Base-by-base conservation (phyloP, 2,888 invertebrate genomes). In the Clitarchus hookeri region DNA sequence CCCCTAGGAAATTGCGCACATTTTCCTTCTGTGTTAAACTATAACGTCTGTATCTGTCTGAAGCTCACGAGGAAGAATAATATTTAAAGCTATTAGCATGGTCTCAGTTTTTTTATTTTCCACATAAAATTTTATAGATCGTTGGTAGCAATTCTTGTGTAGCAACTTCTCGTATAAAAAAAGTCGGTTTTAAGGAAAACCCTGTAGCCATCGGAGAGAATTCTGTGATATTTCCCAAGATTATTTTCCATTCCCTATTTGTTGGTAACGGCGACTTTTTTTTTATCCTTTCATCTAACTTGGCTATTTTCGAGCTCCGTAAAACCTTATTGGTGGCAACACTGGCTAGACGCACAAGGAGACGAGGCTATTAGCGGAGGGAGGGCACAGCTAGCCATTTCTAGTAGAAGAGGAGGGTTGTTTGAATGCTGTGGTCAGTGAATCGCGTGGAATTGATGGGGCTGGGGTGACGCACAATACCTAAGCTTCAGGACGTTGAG, bases 211-310 rank as follows among this genome's bases (percentile, higher is more conserved):
- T 65, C n/a, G n/a, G n/a, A 65, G n/a, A 65, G 13, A 65, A 65
- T 23, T 23, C 12, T n/a, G 23, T 16, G n/a, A 65, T 8, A 65
- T 65, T 65, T 65, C 65, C 0, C 65, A 19, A 65, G 65, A 19
- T 65, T 65, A 0, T 19, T 23, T 65, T n/a, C n/a, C 19, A 65
- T 8, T 19, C n/a, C 23, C 16, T n/a, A 65, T 23, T 65, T 19
- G 65, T 19, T n/a, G 23, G 65, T 65, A 65, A 65, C 65, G 11
- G 65, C 65, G 65, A 65, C 16, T 65, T 53, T 53, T 53, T 65
- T 65, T 65, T 65, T 65, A 65, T 65, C 65, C 65, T 65, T 65
- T 23, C 65, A 65, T 65, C n/a, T 19, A 65, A 65, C 65, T 65
- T 19, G 2, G 11, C 13, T 65, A n/a, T n/a, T 65, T 65, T 65